These are phyloP conservation scores for Dreissena rostriformis DNA, from an alignment of 1,140 invertebrate genomes.

Conservation along the genomic window DNA sequence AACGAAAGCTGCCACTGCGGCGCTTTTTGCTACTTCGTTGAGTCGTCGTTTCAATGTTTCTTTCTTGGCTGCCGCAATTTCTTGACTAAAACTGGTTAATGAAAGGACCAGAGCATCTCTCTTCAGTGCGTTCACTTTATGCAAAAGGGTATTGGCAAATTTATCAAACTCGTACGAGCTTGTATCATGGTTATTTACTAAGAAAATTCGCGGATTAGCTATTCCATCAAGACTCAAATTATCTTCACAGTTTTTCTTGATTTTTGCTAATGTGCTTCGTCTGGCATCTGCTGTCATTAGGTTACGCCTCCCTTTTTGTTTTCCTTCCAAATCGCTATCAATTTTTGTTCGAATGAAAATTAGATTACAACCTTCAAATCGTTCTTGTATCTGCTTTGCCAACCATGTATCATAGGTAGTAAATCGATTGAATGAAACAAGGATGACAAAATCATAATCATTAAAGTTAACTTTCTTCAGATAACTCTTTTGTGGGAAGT, in stretches of 20 bases:
- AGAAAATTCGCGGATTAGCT: background rate
- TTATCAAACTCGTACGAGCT: background rate
- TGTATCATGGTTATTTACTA: background rate
- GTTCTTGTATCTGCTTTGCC: background rate
- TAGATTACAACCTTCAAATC: background rate
- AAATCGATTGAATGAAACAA: background rate
- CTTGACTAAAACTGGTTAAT: background rate
- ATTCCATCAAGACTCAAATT: background rate
- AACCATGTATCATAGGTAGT: background rate
- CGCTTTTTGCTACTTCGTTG: background rate
- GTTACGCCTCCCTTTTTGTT: background rate
- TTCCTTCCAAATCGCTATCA: background rate
- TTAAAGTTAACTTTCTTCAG: background rate
- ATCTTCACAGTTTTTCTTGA: background rate
- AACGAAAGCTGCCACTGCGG: background rate
- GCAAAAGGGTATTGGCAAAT: background rate
- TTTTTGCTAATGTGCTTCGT: background rate
- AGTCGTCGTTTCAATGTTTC: background rate
- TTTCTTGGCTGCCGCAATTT: background rate
- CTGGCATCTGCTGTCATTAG: background rate
- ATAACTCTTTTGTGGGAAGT: background rate
- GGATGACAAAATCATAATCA: background rate
- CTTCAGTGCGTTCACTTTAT: background rate
- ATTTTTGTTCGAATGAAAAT: slow-evolving; percentile 6
- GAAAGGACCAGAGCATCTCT: background rate